Conservation (phyloP, 2,888 invertebrate genomes). For the Rotaria macrura region DNA sequence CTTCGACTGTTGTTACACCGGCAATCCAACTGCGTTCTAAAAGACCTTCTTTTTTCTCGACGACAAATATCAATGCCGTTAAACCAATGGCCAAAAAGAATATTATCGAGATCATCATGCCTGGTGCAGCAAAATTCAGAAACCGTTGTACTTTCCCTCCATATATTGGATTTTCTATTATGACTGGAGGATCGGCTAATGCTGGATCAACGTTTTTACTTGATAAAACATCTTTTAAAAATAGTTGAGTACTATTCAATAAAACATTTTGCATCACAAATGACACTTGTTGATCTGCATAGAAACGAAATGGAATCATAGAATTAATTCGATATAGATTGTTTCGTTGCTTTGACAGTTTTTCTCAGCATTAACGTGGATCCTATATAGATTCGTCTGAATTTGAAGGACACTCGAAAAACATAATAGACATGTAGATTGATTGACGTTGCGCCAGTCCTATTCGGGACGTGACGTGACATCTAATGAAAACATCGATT, state of each 20-base stretch:
- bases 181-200: not conserved
- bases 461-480: too few species aligned
- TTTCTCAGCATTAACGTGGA: too few species aligned
- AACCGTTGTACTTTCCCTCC: slow-evolving; percentile 67
- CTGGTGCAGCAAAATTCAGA: slow-evolving; percentile 88
- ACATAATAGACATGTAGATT: too few species aligned
- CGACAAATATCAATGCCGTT: slow-evolving; percentile 64
- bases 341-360: too few species aligned
- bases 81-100: slow-evolving; percentile 89
- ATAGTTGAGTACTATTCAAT: not conserved
- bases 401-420: too few species aligned
- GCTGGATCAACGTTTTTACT: not conserved
- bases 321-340: too few species aligned
- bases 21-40: slow-evolving; percentile 85
- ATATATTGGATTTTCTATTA: slow-evolving; percentile 41
- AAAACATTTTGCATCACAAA: not conserved
- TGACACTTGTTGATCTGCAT: not conserved
- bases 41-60: slow-evolving; percentile 55
- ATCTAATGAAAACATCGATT: too few species aligned
- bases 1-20: slow-evolving; percentile 78
- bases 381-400: too few species aligned
- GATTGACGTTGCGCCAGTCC: too few species aligned
- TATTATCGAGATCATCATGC: slow-evolving; percentile 70
- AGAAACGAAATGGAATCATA: too few species aligned
- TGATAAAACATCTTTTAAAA: not conserved